phyloP scores from a whole-genome alignment of 2,888 invertebrate species.

The Mythimna ferrago region DNA sequence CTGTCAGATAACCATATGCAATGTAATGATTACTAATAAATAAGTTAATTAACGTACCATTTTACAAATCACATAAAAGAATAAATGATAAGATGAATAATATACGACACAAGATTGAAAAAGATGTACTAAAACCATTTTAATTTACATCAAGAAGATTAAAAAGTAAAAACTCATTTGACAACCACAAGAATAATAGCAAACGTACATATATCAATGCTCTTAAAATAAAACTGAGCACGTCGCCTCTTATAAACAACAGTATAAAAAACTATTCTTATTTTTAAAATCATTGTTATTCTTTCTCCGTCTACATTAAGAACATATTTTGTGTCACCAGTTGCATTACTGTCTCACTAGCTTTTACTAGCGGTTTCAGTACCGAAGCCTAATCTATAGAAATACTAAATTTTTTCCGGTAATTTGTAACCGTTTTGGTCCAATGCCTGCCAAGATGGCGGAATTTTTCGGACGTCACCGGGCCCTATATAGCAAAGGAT shows the following conservation, averaged over 20 bases:
- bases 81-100: neutral
- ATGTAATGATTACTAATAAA: slow-evolving; percentile 4
- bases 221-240: slow-evolving; percentile 47
- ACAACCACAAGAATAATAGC: slow-evolving; percentile 21
- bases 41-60: slow-evolving; percentile 6
- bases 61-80: slow-evolving; percentile 8
- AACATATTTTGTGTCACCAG: slow-evolving; percentile 32
- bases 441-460: too few relatives aligned
- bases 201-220: neutral
- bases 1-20: slow-evolving; percentile 21
- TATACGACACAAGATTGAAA: neutral
- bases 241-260: slow-evolving; percentile 18
- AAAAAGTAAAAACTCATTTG: slow-evolving; percentile 19
- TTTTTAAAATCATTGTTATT: slow-evolving; percentile 52
- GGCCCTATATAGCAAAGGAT: too few relatives aligned
- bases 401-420: too few relatives aligned
- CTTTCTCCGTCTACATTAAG: slow-evolving; percentile 23
- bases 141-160: slow-evolving; percentile 4
- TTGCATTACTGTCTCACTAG: slow-evolving; percentile 29
- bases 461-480: too few relatives aligned
- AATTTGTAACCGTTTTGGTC: neutral
- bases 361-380: neutral
- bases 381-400: neutral
- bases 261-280: slow-evolving; percentile 26
- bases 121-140: neutral